A percentile compares a stretch with the other conserved stretches of the same genome.
Evolutionary conservation across 2,888 invertebrate species (phyloP).

Genomic region (Ommatoiulus sabulosus): DNA sequence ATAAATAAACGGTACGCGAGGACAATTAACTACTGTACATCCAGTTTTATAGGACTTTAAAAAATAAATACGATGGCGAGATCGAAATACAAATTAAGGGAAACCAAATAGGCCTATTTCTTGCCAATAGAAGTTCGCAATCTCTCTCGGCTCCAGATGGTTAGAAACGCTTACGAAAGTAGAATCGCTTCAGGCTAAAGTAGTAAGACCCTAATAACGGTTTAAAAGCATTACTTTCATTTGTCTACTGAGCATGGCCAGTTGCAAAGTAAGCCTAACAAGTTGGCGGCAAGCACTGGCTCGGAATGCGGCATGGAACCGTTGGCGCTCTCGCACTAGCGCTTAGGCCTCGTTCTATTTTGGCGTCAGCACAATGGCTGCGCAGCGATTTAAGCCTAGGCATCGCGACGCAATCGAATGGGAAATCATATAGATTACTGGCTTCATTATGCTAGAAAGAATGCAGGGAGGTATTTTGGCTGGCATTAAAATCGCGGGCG

Average conservation of each 20-base stretch:
- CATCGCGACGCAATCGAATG: not conserved
- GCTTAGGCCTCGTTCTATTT: not conserved
- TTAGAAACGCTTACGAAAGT: not conserved
- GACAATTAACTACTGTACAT: not conserved
- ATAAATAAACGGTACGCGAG: not conserved
- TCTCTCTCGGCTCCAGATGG: not conserved
- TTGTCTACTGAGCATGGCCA: not conserved
- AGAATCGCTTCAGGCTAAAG: not conserved
- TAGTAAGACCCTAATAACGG: not conserved
- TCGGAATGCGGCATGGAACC: not conserved
- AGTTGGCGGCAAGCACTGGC: not conserved
- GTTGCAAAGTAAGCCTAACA: not conserved
- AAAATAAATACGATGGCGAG: not conserved
- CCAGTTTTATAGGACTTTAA: not conserved
- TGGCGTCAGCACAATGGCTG: constrained; percentile 17
- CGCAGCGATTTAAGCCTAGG: not conserved
- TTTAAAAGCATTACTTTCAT: no score
- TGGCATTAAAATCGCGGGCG: constrained; percentile 2
- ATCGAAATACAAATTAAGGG: not conserved
- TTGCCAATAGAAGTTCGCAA: not conserved
- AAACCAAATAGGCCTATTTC: constrained; percentile 11
- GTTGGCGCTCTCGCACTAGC: not conserved
- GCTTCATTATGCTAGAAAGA: not conserved
- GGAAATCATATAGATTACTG: not conserved
- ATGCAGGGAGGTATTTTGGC: not conserved